phyloP scores from a whole-genome alignment of 2,797 vertebrate genomes.

The Karalla daura region DNA sequence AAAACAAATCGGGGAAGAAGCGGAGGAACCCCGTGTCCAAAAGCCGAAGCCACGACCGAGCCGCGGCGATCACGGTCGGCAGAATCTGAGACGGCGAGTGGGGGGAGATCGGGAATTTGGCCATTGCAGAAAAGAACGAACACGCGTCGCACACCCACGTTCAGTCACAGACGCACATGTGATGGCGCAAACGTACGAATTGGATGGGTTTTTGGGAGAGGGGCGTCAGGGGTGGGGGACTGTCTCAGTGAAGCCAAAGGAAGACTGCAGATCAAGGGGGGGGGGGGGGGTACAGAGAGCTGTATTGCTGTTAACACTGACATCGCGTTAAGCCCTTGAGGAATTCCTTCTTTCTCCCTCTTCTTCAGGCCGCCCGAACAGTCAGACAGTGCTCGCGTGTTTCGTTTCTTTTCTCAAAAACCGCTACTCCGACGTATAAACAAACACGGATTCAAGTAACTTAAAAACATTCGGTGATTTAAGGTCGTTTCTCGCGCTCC shows the following conservation, averaged over 20 bases:
- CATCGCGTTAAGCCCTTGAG: constrained; percentile 76
- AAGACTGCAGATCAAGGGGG: constrained; percentile 63
- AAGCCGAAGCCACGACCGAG: neutral
- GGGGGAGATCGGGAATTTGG: constrained; percentile 56
- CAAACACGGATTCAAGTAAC: constrained; percentile 81
- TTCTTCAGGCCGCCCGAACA: constrained; percentile 44
- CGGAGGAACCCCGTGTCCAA: constrained; percentile 5
- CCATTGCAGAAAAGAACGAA: constrained; percentile 38
- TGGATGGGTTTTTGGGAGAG: constrained; percentile 9
- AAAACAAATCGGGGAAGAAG: constrained; percentile 3
- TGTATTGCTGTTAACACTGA: constrained; percentile 77
- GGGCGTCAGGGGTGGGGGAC: neutral
- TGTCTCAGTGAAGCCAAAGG: constrained; percentile 51
- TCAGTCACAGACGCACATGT: constrained; percentile 1
- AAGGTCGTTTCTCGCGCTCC: constrained; percentile 1
- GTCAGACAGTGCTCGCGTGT: too few species aligned
- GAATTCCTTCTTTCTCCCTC: constrained; percentile 43
- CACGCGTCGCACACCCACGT: constrained; percentile 5
- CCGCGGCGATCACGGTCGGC: constrained; percentile 6
- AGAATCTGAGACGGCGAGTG: constrained; percentile 32
- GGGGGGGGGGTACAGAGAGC: constrained; percentile 11
- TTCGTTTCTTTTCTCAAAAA: too few species aligned
- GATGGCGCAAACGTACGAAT: constrained; percentile 56
- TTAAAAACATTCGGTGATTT: constrained; percentile 60
- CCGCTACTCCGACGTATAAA: constrained; percentile 67